Evolutionary conservation across 2,888 invertebrate species (phyloP).

Genomic region (Campoplex nolae): DNA sequence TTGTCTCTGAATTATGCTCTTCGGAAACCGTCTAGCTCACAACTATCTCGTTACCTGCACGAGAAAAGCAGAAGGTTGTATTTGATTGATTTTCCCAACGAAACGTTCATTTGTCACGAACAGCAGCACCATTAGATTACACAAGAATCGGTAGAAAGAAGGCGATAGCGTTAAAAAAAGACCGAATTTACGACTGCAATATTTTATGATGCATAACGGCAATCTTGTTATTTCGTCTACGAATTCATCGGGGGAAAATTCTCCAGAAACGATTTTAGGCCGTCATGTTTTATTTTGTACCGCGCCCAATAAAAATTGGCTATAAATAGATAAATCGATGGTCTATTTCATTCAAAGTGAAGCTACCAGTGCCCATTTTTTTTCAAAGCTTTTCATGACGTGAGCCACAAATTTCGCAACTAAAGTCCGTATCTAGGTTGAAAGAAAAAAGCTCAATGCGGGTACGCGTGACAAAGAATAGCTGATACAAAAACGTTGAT

Average conservation of each 20-base stretch:
- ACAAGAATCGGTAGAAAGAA: not conserved
- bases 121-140: too few species aligned
- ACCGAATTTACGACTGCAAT: not conserved
- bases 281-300: not conserved
- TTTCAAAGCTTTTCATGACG: not conserved
- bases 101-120: slow-evolving; percentile 51
- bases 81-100: slow-evolving; percentile 49
- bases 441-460: not conserved
- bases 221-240: not conserved
- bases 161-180: not conserved
- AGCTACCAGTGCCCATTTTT: not conserved
- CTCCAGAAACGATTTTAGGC: not conserved
- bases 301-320: not conserved
- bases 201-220: not conserved
- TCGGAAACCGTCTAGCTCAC: slow-evolving; percentile 4
- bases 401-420: not conserved
- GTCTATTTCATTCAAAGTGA: slow-evolving; percentile 8
- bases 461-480: not conserved
- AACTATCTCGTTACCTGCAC: slow-evolving; percentile 20
- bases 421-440: not conserved
- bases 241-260: not conserved
- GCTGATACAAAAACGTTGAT: too few species aligned
- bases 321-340: slow-evolving; percentile 4
- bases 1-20: not conserved
- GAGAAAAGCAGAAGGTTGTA: slow-evolving; percentile 39